Percentiles rank a stretch among this genome's conserved stretches.
phyloP scores from a whole-genome alignment of 2,797 vertebrate genomes.

The Micrastur ruficollis region DNA sequence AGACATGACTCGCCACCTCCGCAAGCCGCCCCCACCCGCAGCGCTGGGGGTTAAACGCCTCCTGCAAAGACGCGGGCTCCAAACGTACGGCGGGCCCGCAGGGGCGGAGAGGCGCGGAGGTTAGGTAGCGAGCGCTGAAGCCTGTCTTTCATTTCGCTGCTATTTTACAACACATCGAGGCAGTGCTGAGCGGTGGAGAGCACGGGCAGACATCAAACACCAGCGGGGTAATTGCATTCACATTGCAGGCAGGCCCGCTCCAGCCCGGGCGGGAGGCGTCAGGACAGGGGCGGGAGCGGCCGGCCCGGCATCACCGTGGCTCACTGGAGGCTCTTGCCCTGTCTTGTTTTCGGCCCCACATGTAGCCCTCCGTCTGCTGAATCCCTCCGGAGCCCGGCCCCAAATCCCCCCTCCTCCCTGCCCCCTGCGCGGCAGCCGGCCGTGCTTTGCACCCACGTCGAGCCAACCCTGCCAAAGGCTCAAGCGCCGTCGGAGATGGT shows the following conservation, averaged over 20 bases:
- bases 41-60: background rate
- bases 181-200: background rate
- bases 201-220: background rate
- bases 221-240: background rate
- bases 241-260: background rate
- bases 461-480: background rate
- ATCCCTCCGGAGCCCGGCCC: background rate
- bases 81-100: background rate
- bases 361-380: background rate
- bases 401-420: background rate
- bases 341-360: background rate
- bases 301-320: background rate
- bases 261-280: background rate
- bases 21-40: background rate
- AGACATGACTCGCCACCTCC: background rate
- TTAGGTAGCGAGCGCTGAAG: background rate
- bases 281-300: background rate
- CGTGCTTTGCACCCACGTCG: too few relatives aligned
- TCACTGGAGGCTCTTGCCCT: background rate
- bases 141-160: background rate
- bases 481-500: too few relatives aligned
- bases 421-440: background rate
- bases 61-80: background rate
- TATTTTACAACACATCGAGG: background rate
- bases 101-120: background rate